A percentile compares a stretch with the other conserved stretches of the same genome.
phyloP scores from a whole-genome alignment of 2,888 invertebrate species.

The Euclidia mi region DNA sequence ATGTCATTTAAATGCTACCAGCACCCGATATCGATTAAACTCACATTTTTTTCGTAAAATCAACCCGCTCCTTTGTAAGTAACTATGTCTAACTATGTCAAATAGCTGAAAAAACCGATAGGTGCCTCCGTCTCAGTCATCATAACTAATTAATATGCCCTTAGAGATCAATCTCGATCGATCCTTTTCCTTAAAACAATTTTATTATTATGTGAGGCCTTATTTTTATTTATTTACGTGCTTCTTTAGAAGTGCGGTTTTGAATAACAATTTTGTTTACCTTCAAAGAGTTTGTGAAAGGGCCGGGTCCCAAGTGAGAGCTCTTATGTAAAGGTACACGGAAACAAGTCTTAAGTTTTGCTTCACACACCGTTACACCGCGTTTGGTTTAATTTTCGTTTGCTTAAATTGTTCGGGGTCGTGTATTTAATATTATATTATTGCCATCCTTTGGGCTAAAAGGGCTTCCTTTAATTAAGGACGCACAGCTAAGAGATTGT shows the following conservation, averaged over 20 bases:
- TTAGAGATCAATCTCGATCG: neutral
- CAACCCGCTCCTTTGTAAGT: too few relatives aligned
- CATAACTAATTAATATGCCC: constrained; percentile 6
- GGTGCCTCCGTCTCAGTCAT: too few relatives aligned
- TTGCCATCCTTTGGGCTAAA: too few relatives aligned
- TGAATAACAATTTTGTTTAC: constrained; percentile 42
- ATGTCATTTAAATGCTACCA: too few relatives aligned
- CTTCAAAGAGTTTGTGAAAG: constrained; percentile 25
- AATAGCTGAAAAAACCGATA: neutral
- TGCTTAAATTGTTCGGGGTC: neutral
- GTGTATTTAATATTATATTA: too few relatives aligned
- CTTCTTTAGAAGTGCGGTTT: constrained; percentile 16
- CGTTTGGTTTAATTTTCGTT: constrained; percentile 2
- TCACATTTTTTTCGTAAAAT: too few relatives aligned
- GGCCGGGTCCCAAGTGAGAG: constrained; percentile 27
- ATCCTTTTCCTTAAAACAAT: constrained; percentile 4
- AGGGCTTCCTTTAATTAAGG: too few relatives aligned
- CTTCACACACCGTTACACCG: constrained; percentile 13
- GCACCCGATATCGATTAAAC: too few relatives aligned
- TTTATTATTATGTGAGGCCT: constrained; percentile 3
- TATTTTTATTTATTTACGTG: constrained; percentile 16
- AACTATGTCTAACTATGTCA: too few relatives aligned
- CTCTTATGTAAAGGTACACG: constrained; percentile 24
- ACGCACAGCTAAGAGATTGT: too few relatives aligned
- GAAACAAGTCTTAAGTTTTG: constrained; percentile 18